phyloP scores from a whole-genome alignment of 1,140 invertebrate species.

The Caenorhabditis tropicalis region DNA sequence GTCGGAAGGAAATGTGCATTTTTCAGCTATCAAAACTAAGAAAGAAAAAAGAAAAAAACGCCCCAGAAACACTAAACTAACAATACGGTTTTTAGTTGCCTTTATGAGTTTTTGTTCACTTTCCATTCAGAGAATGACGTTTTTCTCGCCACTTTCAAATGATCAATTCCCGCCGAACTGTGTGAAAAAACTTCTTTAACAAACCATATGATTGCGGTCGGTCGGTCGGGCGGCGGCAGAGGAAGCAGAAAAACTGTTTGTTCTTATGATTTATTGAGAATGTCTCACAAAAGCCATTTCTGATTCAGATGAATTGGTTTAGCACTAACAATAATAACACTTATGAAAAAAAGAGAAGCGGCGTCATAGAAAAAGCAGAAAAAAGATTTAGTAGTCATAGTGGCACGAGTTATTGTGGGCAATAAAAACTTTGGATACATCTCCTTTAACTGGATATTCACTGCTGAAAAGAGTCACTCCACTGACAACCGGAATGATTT shows the following conservation, averaged over 20 bases:
- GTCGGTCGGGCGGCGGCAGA: background rate
- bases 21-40: background rate
- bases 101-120: background rate
- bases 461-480: slow-evolving; percentile 4
- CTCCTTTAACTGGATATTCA: background rate
- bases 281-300: background rate
- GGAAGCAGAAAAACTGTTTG: slow-evolving; percentile 16
- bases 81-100: background rate
- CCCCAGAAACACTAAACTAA: background rate
- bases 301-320: background rate
- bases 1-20: no score
- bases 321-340: background rate
- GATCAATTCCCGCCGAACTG: background rate
- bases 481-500: slow-evolving; percentile 11
- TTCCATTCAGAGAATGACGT: background rate
- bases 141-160: background rate
- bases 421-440: background rate
- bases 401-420: slow-evolving; percentile 34
- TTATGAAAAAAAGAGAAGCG: background rate
- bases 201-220: slow-evolving; percentile 14
- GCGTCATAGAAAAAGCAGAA: background rate
- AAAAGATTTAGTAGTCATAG: slow-evolving; percentile 28
- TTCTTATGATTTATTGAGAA: slow-evolving; percentile 38
- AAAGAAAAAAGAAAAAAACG: no score
- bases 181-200: slow-evolving; percentile 9